Conservation (phyloP, 1,140 invertebrate species). For the Anastrepha ludens region DNA sequence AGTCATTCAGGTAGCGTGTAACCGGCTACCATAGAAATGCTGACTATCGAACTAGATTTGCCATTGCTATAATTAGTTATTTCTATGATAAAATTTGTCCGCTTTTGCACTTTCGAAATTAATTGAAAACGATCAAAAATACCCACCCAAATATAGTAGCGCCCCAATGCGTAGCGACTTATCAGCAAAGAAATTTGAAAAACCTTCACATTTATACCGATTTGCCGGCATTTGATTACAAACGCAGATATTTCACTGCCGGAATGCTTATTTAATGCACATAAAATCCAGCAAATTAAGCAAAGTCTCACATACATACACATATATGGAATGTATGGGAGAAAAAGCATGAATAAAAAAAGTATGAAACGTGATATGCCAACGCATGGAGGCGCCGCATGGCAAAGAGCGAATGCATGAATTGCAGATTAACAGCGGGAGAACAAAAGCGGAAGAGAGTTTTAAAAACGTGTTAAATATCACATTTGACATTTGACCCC, state of each 20-base stretch:
- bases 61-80: too few species aligned
- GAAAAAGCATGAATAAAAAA: not conserved
- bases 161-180: not conserved
- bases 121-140: not conserved
- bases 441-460: not conserved
- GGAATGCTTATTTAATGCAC: not conserved
- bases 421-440: not conserved
- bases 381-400: not conserved
- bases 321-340: not conserved
- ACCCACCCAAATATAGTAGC: not conserved
- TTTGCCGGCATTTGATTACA: slow-evolving; percentile 7
- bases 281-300: not conserved
- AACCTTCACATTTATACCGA: not conserved
- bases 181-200: not conserved
- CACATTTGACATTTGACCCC: slow-evolving; percentile 37
- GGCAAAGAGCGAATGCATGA: not conserved
- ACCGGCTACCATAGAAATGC: too few species aligned
- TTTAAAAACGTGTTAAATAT: not conserved
- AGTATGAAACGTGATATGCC: slow-evolving; percentile 36
- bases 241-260: not conserved
- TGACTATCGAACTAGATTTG: too few species aligned
- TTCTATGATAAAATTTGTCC: too few species aligned
- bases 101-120: too few species aligned
- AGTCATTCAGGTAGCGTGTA: too few species aligned
- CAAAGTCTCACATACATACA: not conserved